Conservation (phyloP, 2,888 invertebrate species). For the Macropis europaea region DNA sequence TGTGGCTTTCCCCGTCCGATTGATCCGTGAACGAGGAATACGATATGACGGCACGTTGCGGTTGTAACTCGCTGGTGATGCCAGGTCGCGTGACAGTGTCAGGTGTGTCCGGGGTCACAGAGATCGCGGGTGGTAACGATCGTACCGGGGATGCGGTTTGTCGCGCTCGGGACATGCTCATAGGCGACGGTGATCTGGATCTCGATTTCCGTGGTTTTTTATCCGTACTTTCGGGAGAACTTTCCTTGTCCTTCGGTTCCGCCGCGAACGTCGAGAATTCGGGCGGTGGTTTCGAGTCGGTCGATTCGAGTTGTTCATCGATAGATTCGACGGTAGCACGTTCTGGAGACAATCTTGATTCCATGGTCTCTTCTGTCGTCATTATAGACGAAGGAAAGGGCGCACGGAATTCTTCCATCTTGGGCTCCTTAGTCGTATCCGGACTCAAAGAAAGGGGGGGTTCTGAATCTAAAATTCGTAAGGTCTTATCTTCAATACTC, state of each 20-base stretch:
- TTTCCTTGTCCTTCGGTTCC: constrained; percentile 27
- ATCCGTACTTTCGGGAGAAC: constrained; percentile 25
- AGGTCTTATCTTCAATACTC: constrained; percentile 51
- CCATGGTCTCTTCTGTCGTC: constrained; percentile 8
- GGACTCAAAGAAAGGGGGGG: constrained; percentile 49
- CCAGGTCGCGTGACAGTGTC: constrained; percentile 47
- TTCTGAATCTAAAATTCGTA: constrained; percentile 61
- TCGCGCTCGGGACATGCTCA: constrained; percentile 51
- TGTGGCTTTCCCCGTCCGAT: constrained; percentile 44
- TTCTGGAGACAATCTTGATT: constrained; percentile 38
- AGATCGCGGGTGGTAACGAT: constrained; percentile 75
- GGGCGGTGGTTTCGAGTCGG: not conserved
- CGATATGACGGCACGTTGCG: constrained; percentile 74
- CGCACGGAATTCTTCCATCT: constrained; percentile 32
- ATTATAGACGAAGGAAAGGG: constrained; percentile 17
- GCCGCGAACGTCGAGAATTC: constrained; percentile 10
- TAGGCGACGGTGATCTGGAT: constrained; percentile 68
- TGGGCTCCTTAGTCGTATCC: constrained; percentile 20
- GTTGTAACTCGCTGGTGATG: constrained; percentile 46
- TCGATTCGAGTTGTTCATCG: not conserved
- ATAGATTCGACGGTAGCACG: not conserved
- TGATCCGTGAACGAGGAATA: constrained; percentile 72
- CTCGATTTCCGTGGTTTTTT: constrained; percentile 39
- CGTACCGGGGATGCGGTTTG: constrained; percentile 76
- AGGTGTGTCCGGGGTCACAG: constrained; percentile 74